Percentiles rank a stretch among this genome's conserved stretches.
Conservation (phyloP, 2,888 invertebrate genomes). For the Netelia inedita region DNA sequence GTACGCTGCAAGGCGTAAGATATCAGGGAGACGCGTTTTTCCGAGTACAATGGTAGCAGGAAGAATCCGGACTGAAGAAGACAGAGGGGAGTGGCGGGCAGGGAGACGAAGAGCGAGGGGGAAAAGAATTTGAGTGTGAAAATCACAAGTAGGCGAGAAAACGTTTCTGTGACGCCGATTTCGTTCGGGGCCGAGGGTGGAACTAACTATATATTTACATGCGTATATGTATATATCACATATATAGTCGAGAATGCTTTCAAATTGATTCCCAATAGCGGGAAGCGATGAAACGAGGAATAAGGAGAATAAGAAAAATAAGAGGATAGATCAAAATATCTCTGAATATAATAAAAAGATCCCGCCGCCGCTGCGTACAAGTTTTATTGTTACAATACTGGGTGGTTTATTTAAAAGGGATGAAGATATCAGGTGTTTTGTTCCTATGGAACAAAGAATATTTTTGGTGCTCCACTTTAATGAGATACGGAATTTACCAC, state of each 20-base stretch:
- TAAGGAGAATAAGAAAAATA: slow-evolving; percentile 56
- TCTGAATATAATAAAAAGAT: slow-evolving; percentile 1
- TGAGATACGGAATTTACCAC: too few species aligned
- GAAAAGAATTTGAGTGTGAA: slow-evolving; percentile 42
- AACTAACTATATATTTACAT: slow-evolving; percentile 11
- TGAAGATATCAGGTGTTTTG: too few species aligned
- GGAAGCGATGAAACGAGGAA: slow-evolving; percentile 42
- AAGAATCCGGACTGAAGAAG: slow-evolving; percentile 6
- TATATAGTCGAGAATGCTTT: slow-evolving; percentile 46
- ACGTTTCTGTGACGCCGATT: slow-evolving; percentile 53
- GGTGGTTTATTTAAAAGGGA: too few species aligned
- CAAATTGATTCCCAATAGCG: slow-evolving; percentile 64
- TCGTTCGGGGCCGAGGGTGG: slow-evolving; percentile 31
- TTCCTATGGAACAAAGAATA: too few species aligned
- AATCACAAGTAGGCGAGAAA: slow-evolving; percentile 55
- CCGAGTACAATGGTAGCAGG: slow-evolving; percentile 72
- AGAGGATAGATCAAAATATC: slow-evolving; percentile 27
- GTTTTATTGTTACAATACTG: too few species aligned
- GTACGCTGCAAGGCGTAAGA: slow-evolving; percentile 75
- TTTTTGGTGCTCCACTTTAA: too few species aligned
- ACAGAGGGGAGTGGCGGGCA: not conserved
- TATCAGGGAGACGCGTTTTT: slow-evolving; percentile 78
- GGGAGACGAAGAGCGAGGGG: slow-evolving; percentile 7
- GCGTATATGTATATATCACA: slow-evolving; percentile 6
- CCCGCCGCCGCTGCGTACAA: not conserved